Base-by-base conservation (phyloP, 2,113 vertebrate species). In the Dicerorhinus sumatrensis region DNA sequence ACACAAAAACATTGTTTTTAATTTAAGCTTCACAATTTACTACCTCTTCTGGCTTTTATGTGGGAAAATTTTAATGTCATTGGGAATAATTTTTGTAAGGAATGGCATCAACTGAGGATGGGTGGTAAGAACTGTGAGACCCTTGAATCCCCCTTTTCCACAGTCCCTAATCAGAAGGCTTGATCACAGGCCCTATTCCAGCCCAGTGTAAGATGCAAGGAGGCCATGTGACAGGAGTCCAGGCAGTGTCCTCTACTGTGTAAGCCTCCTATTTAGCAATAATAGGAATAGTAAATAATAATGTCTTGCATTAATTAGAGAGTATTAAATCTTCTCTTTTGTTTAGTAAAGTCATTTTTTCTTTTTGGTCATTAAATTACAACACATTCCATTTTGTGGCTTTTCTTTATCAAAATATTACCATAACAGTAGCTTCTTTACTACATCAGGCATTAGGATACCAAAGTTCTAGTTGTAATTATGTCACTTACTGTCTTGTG, bases 381-480 rank as follows among this genome's bases (percentile, higher is more conserved):
- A 67, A 5, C 31, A 48, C 17, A 12, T 69, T 91, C 25, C 39
- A 42, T 51, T 93, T 87, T 76, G 36, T 92, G 54, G 16, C 91
- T 88, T 86, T 94, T 89, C 27, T 75, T 88, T 48, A 58, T 92
- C 10, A 83, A 70, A 87, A 77, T 58, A 23, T 3, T 94, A 81
- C 25, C 21, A 0, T 16, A 85, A 36, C 18, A 48, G 23, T 60
- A 72, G 69, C 54, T 70, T 85, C 27, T 77, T 36, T 33, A 11
- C 21, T 72, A 0, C 14, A 7, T 39, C 6, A 69, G 5, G 51
- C 20, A 36, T 73, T 67, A 83, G 51, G 69, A 70, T 67, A n/a
- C 10, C 3, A 0, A 65, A 39, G 31, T 81, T 58, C 60, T 63
- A 3, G 17, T 83, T 82, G 67, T 84, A 72, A 33, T 86, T 81